phyloP scores from a whole-genome alignment of 1,140 invertebrate genomes.

The Trachymyrmex septentrionalis region DNA sequence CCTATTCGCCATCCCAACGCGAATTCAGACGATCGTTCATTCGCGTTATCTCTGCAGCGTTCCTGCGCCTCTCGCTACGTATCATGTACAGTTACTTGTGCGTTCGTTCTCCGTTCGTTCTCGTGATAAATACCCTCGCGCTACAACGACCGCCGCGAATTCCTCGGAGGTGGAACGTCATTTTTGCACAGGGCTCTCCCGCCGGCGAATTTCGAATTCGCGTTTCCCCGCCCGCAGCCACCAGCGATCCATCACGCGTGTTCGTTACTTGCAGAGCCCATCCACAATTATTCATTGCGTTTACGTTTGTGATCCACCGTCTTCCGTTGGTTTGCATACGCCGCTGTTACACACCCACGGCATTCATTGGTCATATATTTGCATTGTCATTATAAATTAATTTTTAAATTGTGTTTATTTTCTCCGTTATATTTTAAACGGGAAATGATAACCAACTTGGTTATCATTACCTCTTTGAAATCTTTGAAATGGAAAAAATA shows the following conservation, averaged over 20 bases:
- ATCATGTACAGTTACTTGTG: constrained; percentile 73
- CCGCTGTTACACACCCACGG: neutral
- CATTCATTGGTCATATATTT: neutral
- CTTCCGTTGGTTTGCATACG: neutral
- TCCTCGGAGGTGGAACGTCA: constrained; percentile 67
- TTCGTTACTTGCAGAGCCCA: constrained; percentile 65
- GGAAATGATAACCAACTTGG: no score
- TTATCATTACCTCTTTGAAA: no score
- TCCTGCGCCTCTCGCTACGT: constrained; percentile 57
- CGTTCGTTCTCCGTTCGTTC: constrained; percentile 52
- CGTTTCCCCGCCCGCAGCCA: constrained; percentile 68
- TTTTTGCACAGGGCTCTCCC: constrained; percentile 62
- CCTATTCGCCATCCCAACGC: constrained; percentile 56
- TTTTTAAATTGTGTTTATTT: neutral
- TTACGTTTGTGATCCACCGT: constrained; percentile 48
- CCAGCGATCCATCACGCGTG: constrained; percentile 68
- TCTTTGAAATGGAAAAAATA: neutral
- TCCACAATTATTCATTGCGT: constrained; percentile 72
- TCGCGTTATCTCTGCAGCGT: constrained; percentile 69
- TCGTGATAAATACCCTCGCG: constrained; percentile 58
- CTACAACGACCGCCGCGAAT: constrained; percentile 49
- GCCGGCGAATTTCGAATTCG: constrained; percentile 72
- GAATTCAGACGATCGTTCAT: constrained; percentile 73
- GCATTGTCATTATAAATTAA: constrained; percentile 26
- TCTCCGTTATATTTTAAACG: no score